phyloP scores from a whole-genome alignment of 2,797 vertebrate genomes.

The Platyrinchus mystaceus region DNA sequence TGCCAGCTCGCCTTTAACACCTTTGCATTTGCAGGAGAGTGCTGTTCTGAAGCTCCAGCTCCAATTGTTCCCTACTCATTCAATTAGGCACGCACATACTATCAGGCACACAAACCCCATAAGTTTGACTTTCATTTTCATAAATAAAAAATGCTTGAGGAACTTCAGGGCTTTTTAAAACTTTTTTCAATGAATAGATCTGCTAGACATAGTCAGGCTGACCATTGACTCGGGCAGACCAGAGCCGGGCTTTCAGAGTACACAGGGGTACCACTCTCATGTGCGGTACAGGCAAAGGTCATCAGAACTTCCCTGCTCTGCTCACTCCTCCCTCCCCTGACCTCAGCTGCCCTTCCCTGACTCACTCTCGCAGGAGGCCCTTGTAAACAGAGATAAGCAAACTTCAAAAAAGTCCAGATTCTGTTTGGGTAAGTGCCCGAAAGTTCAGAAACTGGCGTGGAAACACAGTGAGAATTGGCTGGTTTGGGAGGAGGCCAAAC shows the following conservation, averaged over 20 bases:
- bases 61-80: rapidly evolving
- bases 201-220: not conserved
- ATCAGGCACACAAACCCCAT: not conserved
- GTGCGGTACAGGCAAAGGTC: not conserved
- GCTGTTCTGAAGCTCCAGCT: not conserved
- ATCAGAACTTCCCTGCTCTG: not conserved
- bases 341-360: constrained; percentile 18
- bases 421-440: constrained; percentile 33
- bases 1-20: not conserved
- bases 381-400: constrained; percentile 54
- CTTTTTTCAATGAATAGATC: not conserved
- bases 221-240: rapidly evolving
- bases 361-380: not conserved
- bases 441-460: constrained; percentile 55
- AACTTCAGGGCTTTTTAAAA: not conserved
- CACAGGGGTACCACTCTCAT: rapidly evolving
- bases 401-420: constrained; percentile 58
- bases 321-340: not conserved
- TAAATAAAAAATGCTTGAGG: not conserved
- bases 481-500: constrained; percentile 47
- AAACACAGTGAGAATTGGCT: constrained; percentile 35
- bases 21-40: not conserved
- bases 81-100: not conserved
- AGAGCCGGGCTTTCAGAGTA: not conserved
- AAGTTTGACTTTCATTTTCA: not conserved